Percentiles rank a stretch among this genome's conserved stretches.
Evolutionary conservation across 1,140 invertebrate genomes (phyloP).

Genomic region (Pissodes strobi): DNA sequence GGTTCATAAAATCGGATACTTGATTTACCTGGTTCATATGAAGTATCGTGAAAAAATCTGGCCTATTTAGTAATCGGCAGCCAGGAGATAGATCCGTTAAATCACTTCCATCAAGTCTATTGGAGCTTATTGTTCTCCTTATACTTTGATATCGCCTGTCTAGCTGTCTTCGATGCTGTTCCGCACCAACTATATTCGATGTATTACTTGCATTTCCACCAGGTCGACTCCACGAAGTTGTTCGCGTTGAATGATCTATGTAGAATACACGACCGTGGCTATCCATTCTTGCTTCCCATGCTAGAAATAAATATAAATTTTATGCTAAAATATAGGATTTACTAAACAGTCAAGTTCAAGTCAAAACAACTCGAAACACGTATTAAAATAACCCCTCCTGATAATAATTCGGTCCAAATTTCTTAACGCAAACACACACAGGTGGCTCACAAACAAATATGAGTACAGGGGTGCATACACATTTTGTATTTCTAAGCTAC

Average conservation of each 20-base stretch:
- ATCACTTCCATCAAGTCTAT: constrained; percentile 54
- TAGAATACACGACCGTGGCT: constrained; percentile 91
- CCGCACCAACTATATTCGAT: constrained; percentile 44
- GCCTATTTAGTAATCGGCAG: constrained; percentile 81
- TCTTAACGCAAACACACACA: too few relatives aligned
- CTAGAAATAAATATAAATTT: too few relatives aligned
- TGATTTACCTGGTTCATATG: constrained; percentile 85
- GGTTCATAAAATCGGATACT: too few relatives aligned
- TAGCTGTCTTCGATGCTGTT: constrained; percentile 60
- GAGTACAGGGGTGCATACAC: too few relatives aligned
- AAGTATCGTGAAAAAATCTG: constrained; percentile 91
- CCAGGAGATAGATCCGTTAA: constrained; percentile 67
- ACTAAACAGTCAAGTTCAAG: too few relatives aligned
- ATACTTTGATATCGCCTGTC: constrained; percentile 79
- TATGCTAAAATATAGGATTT: too few relatives aligned
- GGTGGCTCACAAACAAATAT: too few relatives aligned
- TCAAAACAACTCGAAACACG: too few relatives aligned
- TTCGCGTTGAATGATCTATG: constrained; percentile 89
- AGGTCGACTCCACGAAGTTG: constrained; percentile 91
- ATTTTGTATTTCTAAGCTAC: too few relatives aligned
- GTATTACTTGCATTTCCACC: constrained; percentile 59
- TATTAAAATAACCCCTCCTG: too few relatives aligned
- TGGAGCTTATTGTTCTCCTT: constrained; percentile 76
- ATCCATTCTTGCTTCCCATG: constrained; percentile 92
- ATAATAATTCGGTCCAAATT: too few relatives aligned